Base-by-base conservation (phyloP, 30 jellyfish, hydroid and myxozoan species). In the Turritopsis rubra region DNA sequence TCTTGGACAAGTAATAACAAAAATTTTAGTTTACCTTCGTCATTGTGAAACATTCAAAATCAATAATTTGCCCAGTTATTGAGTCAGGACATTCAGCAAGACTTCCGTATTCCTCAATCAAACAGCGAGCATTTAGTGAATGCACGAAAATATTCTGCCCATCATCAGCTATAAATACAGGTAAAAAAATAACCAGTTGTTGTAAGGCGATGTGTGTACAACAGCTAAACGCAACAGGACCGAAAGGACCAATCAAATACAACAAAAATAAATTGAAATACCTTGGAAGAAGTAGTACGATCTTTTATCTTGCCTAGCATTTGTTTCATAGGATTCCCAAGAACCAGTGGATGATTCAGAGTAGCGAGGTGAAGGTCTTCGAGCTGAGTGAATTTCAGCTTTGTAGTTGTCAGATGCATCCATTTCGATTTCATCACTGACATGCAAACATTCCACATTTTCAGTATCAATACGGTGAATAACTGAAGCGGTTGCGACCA, bases 61-160 rank as follows among this genome's bases (percentile, higher is more conserved):
- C 96, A 5, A 88, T 66, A 21, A 93, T 93, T 75, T 89, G 94
- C 26, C 94, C 99, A 5, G 94, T 66, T 1, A 93, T 88, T 13
- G 25, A 41, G 29, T 72, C 85, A 1, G 99, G 97, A 75, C 96
- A 83, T 21, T 84, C 18, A 24, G 80, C 90, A 66, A 93, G 70
- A n/a, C 93, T 28, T 8, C 99, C 99, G 66, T 93, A 93, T 78
- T 93, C 99, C 22, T 81, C 82, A 29, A 88, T 76, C 21, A 93
- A 91, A 68, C 99, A 93, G 27, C 96, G 66, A 22, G 86, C 90
- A 75, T 93, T 93, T 16, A 93, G 73, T 1, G 99, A 91, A 78
- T 88, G 93, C 72, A 93, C 53, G 66, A 80, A 93, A 25, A 93
- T 85, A 71, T 88, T 88, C 81, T 93, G 96, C 16, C 99, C 99